Base-by-base conservation (phyloP, 2,113 vertebrate species). In the Uria lomvia region DNA sequence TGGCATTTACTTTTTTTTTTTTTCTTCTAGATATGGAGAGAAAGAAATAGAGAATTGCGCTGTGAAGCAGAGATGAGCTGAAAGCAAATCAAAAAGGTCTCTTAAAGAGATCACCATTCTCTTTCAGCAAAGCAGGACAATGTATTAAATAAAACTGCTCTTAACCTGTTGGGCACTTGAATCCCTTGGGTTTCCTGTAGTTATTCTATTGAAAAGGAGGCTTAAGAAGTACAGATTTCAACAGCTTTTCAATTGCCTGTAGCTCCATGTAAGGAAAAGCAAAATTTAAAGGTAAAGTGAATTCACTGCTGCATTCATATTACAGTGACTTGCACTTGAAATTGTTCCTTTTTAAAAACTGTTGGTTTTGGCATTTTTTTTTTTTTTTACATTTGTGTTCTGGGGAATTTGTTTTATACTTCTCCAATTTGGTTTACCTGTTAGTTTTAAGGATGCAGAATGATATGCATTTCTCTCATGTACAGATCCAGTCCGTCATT, bases 151-250 rank as follows among this genome's bases (percentile, higher is more conserved):
- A 94, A 97, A 97, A 92, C 72, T 91, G 73, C 87, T 92, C 94
- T 96, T 96, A 96, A 95, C 92, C 94, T 97, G 88, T 89, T 94
- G 96, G 94, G 87, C 62, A 82, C 88, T 93, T 90, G 90, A 95
- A 96, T 96, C 92, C 88, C 90, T 91, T 95, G 94, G 71, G 95
- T 93, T 93, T 92, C 73, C 73, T 83, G 47, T 65, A 92, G 93
- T 93, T 90, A 56, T 92, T 89, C 92, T 82, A 76, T 93, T 95
- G 94, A 92, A 97, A 90, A 92, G 49, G 60, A 89, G n/a, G 80
- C 77, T 92, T 95, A 94, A 97, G 95, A 96, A 97, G 88, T 91
- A 86, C n/a, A 52, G 55, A 94, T 96, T 94, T 97, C 92, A 88
- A 85, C 93, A 91, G 88, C 58, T 84, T 95, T 97, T 96, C 56